Percentiles rank a stretch among this genome's conserved stretches.
Evolutionary conservation across 2,888 invertebrate genomes (phyloP).

Genomic region (Nysson spinosus): DNA sequence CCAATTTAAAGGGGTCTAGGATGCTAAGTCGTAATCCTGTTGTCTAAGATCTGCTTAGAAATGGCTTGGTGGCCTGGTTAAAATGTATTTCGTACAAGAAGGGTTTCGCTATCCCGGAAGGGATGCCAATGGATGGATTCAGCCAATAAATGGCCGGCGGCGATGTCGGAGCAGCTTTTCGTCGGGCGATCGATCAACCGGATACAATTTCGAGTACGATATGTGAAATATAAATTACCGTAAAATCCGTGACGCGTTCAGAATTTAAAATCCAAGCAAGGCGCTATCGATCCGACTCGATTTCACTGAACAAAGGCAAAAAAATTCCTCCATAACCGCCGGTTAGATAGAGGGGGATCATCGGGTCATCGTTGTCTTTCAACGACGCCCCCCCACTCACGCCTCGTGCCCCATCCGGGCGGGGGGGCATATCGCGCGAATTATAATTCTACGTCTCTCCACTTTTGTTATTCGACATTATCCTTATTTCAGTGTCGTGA

Average conservation of each 20-base stretch:
- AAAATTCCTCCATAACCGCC: constrained; percentile 4
- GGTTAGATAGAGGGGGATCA: constrained; percentile 47
- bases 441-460: constrained; percentile 20
- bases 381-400: constrained; percentile 22
- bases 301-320: not conserved
- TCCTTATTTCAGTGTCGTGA: not conserved
- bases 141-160: constrained; percentile 40
- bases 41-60: constrained; percentile 35
- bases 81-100: constrained; percentile 42
- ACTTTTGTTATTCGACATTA: constrained; percentile 24
- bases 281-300: constrained; percentile 10
- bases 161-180: constrained; percentile 14
- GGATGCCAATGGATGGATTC: constrained; percentile 30
- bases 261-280: constrained; percentile 10
- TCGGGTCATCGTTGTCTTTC: constrained; percentile 50
- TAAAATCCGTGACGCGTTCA: constrained; percentile 4
- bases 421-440: constrained; percentile 9
- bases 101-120: constrained; percentile 41
- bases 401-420: too few relatives aligned
- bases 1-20: constrained; percentile 40
- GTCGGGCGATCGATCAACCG: constrained; percentile 28
- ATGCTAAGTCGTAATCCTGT: constrained; percentile 28
- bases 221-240: too few relatives aligned
- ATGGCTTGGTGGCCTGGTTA: constrained; percentile 48
- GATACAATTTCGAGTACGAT: constrained; percentile 4